These are phyloP conservation scores for Bufotes viridis DNA, from an alignment of 2,797 vertebrate genomes.

Conservation along the genomic window DNA sequence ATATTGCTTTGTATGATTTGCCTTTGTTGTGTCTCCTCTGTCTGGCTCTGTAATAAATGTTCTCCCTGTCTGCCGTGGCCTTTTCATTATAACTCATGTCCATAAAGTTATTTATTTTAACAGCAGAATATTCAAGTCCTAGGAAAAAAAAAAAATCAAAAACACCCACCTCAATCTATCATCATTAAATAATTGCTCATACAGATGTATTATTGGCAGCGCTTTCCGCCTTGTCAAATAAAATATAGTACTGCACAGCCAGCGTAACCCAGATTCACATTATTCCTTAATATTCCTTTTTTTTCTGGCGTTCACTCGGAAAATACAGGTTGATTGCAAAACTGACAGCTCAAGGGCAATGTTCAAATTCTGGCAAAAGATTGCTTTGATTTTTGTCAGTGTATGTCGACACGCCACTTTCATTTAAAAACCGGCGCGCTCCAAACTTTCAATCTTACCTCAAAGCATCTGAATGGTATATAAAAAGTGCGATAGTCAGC, in stretches of 20 bases:
- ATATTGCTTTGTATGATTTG: neutral
- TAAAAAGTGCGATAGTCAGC: slow-evolving; percentile 54
- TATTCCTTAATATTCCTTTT: slow-evolving; percentile 50
- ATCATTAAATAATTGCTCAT: neutral
- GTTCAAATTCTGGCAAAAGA: slow-evolving; percentile 42
- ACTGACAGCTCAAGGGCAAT: slow-evolving; percentile 57
- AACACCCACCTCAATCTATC: slow-evolving; percentile 20
- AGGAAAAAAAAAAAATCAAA: slow-evolving; percentile 14
- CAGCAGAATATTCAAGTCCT: slow-evolving; percentile 23
- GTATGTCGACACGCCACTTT: slow-evolving; percentile 49
- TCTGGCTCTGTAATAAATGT: slow-evolving; percentile 24
- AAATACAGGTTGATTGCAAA: slow-evolving; percentile 58
- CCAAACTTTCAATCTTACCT: slow-evolving; percentile 46
- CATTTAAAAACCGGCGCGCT: slow-evolving; percentile 50
- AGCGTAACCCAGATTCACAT: slow-evolving; percentile 22
- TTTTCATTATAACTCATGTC: slow-evolving; percentile 15
- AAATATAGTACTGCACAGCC: slow-evolving; percentile 28
- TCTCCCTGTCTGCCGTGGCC: slow-evolving; percentile 4
- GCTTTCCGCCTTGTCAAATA: slow-evolving; percentile 15
- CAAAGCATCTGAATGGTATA: slow-evolving; percentile 39
- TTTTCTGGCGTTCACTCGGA: slow-evolving; percentile 29
- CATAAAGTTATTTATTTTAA: slow-evolving; percentile 18
- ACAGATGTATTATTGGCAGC: neutral
- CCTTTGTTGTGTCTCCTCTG: neutral
- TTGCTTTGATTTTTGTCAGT: slow-evolving; percentile 57